Evolutionary conservation across 2,888 invertebrate genomes (phyloP).

Genomic region (Agrilus cyanescens): DNA sequence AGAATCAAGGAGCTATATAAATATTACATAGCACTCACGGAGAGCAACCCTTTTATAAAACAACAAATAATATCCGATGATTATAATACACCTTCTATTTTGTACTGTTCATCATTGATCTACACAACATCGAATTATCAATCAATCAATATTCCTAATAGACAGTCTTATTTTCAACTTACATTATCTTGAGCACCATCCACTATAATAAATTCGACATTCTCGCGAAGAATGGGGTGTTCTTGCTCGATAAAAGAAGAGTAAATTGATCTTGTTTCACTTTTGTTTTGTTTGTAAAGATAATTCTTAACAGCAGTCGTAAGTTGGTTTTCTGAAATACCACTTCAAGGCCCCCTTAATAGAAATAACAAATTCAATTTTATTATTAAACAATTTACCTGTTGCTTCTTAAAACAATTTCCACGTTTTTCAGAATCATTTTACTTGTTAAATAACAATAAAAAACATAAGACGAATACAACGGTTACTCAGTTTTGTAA

Average conservation of each 20-base stretch:
- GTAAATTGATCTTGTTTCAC: slow-evolving; percentile 22
- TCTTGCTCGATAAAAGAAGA: slow-evolving; percentile 21
- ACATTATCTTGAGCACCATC: slow-evolving; percentile 21
- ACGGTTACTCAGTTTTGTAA: no score
- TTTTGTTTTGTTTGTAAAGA: slow-evolving; percentile 20
- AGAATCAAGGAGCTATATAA: no score
- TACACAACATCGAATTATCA: no score
- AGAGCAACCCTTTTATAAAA: no score
- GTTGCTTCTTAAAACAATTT: slow-evolving; percentile 22
- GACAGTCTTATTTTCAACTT: slow-evolving; percentile 8
- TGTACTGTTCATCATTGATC: no score
- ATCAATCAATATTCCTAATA: no score
- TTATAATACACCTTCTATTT: no score
- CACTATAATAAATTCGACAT: slow-evolving; percentile 26
- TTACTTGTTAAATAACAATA: no score
- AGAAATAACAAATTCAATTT: background rate
- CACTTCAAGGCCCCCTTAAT: slow-evolving; percentile 10
- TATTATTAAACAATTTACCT: slow-evolving; percentile 15
- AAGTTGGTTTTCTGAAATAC: slow-evolving; percentile 12
- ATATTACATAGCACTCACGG: no score
- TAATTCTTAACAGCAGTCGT: slow-evolving; percentile 22
- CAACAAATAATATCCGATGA: no score
- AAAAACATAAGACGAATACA: no score
- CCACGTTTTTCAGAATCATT: slow-evolving; percentile 13
- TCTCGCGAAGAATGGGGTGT: slow-evolving; percentile 18